Evolutionary conservation across 2,113 vertebrate species (phyloP), one percentile per base, ranked within the genome.

Genomic region (crab-eating macaque (Macaca fascicularis)): DNA sequence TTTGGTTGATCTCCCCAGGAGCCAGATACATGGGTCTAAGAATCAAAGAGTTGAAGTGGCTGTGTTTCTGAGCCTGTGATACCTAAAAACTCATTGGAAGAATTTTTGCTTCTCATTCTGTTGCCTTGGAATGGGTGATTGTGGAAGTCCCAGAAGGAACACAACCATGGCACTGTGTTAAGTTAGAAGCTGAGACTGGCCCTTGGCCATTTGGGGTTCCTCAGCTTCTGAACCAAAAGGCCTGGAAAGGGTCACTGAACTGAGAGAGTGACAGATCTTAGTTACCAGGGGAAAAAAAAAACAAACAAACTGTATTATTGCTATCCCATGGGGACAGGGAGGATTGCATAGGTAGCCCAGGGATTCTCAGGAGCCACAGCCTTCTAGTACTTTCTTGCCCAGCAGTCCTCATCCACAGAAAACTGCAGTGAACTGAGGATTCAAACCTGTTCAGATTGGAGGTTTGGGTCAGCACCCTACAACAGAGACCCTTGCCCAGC

Each of bases 91-190:
- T 2, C 20, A 50, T 7, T 30, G 61, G 20, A 38, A 17, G 70
- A 48, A 32, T 17, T 94, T 78, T 70, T 75, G 25, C 8, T 69
- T 89, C 27, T 92, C 38, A 64, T n/a, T 23, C 64, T 92, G 48
- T 48, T 38, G 74, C 43, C 72, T 80, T 85, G 67, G 10, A 85
- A 72, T 32, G 3, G 16, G n/a, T 72, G n/a, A 75, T 0, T 20
- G 20, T 78, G 35, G 40, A 80, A 78, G 35, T 85, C 38, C 50
- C 61, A 64, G 61, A 30, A 50, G 11, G 25, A 23, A 92, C 2
- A 11, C 2, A 43, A 8, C 23, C 13, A 76, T 4, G 14, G 2
- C 4, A 22, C 45, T 69, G 0, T 55, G 0, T 45, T 76, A 27
- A 35, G 4, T 32, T 38, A 81, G 74, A 57, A 80, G 20, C 5